Base-by-base conservation (phyloP, 2,888 invertebrate species). In the Polydrusus tereticollis region DNA sequence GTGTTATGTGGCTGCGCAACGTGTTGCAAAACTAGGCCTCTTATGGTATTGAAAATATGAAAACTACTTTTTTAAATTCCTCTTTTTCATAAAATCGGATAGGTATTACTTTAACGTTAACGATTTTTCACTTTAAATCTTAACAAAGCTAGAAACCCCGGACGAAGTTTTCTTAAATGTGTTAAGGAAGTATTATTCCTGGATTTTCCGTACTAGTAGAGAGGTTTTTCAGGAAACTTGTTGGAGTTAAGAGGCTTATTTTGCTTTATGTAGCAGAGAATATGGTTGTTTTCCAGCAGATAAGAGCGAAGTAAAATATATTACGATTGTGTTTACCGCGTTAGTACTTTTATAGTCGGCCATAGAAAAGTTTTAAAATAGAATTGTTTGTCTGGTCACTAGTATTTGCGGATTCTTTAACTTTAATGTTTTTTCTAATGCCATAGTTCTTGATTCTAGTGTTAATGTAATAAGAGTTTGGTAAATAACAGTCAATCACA, bases 231-330 rank as follows among this genome's bases (percentile, higher is more conserved):
- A 8, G 8, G 29, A 29, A 55, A 55, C 29, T 14, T 55, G 52
- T 55, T n/a, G 29, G 16, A 55, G 29, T 29, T 55, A 29, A 29
- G 52, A 29, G 29, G 52, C 29, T 55, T 55, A 55, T 55, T 16
- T 55, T 29, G 52, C 23, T 55, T 55, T 55, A 55, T 29, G 52
- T 2, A 18, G 29, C 52, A 18, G 12, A 29, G 29, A 55, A 55
- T 55, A 55, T 55, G 52, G 29, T 55, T 55, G 52, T 55, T 55
- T 52, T 55, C 29, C 12, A 55, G 52, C 10, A 26, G 52, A 55
- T 55, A 55, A 18, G 26, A 29, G 52, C 1, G 12, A 55, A 55
- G 14, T 14, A 26, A 29, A 29, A 55, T 29, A 55, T 55, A 29
- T 55, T 16, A 5, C 29, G 23, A 29, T 14, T 55, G 18, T 55